Conservation (phyloP, 1,140 invertebrate genomes). For the Drosophila nebulosa region DNA sequence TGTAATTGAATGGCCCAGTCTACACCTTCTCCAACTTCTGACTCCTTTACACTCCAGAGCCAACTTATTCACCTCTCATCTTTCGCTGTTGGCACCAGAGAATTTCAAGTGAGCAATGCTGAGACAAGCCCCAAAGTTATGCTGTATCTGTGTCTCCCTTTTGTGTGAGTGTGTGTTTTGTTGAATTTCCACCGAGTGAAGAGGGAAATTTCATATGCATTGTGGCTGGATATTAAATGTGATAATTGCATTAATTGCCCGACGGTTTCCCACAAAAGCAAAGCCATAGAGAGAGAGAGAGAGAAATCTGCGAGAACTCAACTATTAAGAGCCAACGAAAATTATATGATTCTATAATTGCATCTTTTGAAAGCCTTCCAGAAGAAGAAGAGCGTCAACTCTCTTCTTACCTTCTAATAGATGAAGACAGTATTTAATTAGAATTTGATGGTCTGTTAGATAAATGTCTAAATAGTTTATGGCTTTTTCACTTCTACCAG, state of each 20-base stretch:
- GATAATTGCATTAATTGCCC: slow-evolving; percentile 72
- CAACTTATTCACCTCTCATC: slow-evolving; percentile 9
- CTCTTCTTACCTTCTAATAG: background rate
- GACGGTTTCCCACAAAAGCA: slow-evolving; percentile 45
- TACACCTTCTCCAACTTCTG: background rate
- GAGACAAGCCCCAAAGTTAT: slow-evolving; percentile 5
- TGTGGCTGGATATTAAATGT: slow-evolving; percentile 62
- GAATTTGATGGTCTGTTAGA: slow-evolving; percentile 11
- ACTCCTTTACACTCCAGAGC: background rate
- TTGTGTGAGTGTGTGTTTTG: slow-evolving; percentile 7
- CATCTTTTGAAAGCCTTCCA: too few relatives aligned
- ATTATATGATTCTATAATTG: background rate
- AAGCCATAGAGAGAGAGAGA: background rate
- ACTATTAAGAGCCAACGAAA: background rate
- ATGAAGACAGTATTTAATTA: slow-evolving; percentile 37
- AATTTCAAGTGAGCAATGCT: slow-evolving; percentile 26
- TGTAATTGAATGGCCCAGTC: slow-evolving; percentile 69
- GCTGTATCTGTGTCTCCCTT: background rate
- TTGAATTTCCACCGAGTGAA: slow-evolving; percentile 24
- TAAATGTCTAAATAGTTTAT: slow-evolving; percentile 35
- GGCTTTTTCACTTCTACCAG: slow-evolving; percentile 7
- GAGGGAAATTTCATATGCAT: slow-evolving; percentile 61
- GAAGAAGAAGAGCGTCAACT: background rate
- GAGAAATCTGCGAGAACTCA: too few relatives aligned
- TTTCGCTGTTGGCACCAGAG: slow-evolving; percentile 60